Conservation (phyloP, 2,113 vertebrate genomes). For the Megaceryle maxima region DNA sequence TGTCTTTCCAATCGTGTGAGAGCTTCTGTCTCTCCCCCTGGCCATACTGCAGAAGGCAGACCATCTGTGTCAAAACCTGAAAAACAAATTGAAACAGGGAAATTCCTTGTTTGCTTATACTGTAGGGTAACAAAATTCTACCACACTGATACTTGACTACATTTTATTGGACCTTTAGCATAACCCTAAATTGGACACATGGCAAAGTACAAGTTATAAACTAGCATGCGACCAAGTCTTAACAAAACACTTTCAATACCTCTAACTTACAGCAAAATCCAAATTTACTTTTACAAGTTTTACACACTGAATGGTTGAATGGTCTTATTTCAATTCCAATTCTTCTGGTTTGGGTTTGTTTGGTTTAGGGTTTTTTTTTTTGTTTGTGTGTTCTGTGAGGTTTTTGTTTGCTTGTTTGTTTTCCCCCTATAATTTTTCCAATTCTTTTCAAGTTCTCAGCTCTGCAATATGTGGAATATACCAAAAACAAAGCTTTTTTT, state of each 20-base stretch:
- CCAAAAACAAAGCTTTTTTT: neutral
- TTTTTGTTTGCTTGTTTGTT: neutral
- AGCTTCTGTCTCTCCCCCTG: slow-evolving; percentile 94
- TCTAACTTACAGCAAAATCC: neutral
- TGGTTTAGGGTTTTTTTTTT: no score
- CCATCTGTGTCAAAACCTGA: slow-evolving; percentile 94
- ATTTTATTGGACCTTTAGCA: neutral
- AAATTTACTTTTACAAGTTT: neutral
- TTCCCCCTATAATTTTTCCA: neutral
- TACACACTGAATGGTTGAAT: neutral
- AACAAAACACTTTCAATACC: neutral
- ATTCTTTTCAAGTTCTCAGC: neutral
- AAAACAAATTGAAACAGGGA: slow-evolving; percentile 14
- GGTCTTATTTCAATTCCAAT: neutral
- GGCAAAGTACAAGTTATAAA: neutral
- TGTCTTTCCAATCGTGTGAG: slow-evolving; percentile 92
- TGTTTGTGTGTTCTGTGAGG: no score
- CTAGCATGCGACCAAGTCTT: neutral
- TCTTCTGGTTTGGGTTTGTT: no score
- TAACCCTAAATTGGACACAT: rapidly evolving
- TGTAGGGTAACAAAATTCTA: neutral
- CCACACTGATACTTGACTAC: neutral
- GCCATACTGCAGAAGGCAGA: slow-evolving; percentile 89
- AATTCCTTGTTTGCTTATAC: neutral
- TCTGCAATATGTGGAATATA: neutral